Base-by-base conservation (phyloP, 2,797 vertebrate genomes). In the Fratercula arctica region DNA sequence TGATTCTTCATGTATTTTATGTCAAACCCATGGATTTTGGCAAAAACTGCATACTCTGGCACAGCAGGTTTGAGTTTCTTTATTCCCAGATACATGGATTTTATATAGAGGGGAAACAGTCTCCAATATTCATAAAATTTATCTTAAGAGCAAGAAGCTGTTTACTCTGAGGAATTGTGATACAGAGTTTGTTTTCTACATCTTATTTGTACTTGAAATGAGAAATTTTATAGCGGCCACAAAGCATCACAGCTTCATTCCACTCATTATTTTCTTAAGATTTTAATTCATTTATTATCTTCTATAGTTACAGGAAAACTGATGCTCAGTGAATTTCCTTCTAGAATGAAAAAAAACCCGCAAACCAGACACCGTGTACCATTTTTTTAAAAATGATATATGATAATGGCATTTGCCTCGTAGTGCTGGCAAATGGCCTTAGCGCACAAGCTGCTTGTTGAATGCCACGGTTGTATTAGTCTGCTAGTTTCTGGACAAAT, bases 401-500 rank as follows among this genome's bases (percentile, higher is more conserved):
- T 24, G 31, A 29, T 35, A 60, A 56, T 0, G 0, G 6, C 10
- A 75, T 46, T 48, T 83, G 10, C 85, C 29, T 78, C 6, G 3
- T 16, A 26, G 37, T 29, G 53, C 39, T 43, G 66, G 15, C 35
- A 54, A 66, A 50, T 4, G 45, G 6, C 48, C 48, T 89, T 50
- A 56, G 28, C 1, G 4, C 17, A n/a, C 0, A 2, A 63, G 14
- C n/a, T 66, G 48, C 31, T 28, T 63, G 18, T 39, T 5, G 3
- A 92, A n/a, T 43, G 23, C 8, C 11, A 10, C 3, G 7, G 16
- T 37, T 77, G 10, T 29, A 51, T 61, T 66, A 46, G 31, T 13
- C 48, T 91, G 51, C 16, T 76, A 41, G 10, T 46, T 70, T 74
- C 56, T 90, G 43, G 26, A 70, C 11, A 91, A 91, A 95, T 80